These are phyloP conservation scores for Pachyrhynchus sulphureomaculatus DNA, from an alignment of 1,140 invertebrate species.

Conservation along the genomic window DNA sequence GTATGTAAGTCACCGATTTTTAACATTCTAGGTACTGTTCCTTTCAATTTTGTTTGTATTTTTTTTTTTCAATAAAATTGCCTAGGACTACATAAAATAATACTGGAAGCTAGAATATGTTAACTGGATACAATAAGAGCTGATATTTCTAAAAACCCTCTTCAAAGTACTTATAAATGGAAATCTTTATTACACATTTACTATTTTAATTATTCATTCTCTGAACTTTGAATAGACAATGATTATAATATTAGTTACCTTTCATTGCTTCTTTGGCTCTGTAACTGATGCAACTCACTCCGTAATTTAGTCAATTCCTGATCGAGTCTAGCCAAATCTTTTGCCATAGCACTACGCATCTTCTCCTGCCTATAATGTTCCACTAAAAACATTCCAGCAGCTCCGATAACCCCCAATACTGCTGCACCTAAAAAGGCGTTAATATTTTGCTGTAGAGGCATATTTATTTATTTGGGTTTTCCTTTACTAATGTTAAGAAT, in stretches of 20 bases:
- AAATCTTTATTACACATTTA: too few relatives aligned
- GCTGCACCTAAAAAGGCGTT: slow-evolving; percentile 54
- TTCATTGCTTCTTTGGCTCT: slow-evolving; percentile 18
- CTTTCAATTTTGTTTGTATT: too few relatives aligned
- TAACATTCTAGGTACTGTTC: too few relatives aligned
- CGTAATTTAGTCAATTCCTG: slow-evolving; percentile 56
- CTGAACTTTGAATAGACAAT: too few relatives aligned
- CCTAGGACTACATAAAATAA: neutral
- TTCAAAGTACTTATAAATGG: too few relatives aligned
- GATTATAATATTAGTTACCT: slow-evolving; percentile 14
- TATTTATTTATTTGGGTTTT: slow-evolving; percentile 10
- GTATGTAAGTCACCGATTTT: too few relatives aligned
- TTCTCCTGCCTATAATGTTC: slow-evolving; percentile 63
- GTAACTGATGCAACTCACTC: slow-evolving; percentile 56
- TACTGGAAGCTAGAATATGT: neutral
- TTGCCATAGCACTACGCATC: slow-evolving; percentile 53
- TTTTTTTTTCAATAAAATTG: neutral
- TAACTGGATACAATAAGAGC: too few relatives aligned
- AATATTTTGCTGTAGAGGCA: slow-evolving; percentile 33
- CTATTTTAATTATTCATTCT: too few relatives aligned
- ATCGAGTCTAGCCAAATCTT: slow-evolving; percentile 57
- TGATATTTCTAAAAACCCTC: too few relatives aligned
- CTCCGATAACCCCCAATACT: slow-evolving; percentile 63
- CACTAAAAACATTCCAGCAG: slow-evolving; percentile 62
- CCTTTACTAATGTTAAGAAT: neutral